Evolutionary conservation across 2,888 invertebrate species (phyloP), one percentile per base, ranked within the genome.

Genomic region (Drosophila pseudotalamancana): DNA sequence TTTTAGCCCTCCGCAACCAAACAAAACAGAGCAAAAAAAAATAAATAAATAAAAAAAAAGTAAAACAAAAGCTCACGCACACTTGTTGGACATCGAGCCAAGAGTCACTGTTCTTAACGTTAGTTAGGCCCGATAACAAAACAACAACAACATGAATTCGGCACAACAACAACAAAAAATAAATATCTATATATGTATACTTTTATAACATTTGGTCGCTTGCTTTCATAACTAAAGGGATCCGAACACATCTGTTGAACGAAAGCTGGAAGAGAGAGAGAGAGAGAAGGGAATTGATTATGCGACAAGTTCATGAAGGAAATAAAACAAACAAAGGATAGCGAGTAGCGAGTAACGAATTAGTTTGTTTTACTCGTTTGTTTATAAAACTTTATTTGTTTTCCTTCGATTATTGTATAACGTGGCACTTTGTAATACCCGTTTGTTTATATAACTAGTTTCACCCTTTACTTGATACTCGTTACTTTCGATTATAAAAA

Each of bases 11-110:
- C 16, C 19, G 12, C 27, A 19, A n/a, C n/a, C n/a, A n/a, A n/a
- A n/a, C n/a, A n/a, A n/a, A n/a, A n/a, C n/a, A n/a, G n/a, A n/a
- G n/a, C n/a, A n/a, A n/a, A n/a, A n/a, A n/a, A n/a, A n/a, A n/a
- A n/a, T n/a, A n/a, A n/a, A n/a, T n/a, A n/a, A n/a, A n/a, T n/a
- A 8, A 27, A 37, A 14, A 4, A 6, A 31, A 19, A 31, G 5
- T 19, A 19, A 4, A 12, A 11, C 18, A 54, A 67, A 67, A 67
- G 66, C 66, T 67, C 29, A 19, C 40, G 23, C 67, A 51, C 69
- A 69, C 69, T 63, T 69, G 70, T 69, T 69, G 70, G 63, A 56
- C 69, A 40, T 23, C 49, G 9, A 21, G 19, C 6, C 18, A 18
- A n/a, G 31, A 11, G 11, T 32, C 18, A 23, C 31, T 51, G 35